A percentile compares a stretch with the other conserved stretches of the same genome.
These are phyloP conservation scores for Sphaeramia orbicularis DNA, from an alignment of 2,797 vertebrate species.

Conservation along the genomic window DNA sequence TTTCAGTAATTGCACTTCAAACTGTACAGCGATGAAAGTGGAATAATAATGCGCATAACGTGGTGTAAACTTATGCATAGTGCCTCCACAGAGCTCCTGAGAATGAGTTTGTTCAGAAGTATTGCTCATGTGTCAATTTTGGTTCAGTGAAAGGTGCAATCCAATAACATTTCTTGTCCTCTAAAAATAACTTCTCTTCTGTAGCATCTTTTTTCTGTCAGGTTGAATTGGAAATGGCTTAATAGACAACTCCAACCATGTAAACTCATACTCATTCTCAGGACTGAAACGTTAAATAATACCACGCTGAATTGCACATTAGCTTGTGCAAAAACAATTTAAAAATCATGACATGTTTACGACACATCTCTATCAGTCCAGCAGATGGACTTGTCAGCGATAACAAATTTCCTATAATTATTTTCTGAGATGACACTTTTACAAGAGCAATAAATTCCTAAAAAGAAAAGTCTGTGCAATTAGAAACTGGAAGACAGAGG, in stretches of 20 bases:
- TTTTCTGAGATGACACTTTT: constrained; percentile 14
- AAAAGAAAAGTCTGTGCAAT: not conserved
- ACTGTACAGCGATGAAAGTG: constrained; percentile 17
- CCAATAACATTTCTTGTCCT: not conserved
- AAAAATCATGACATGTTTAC: not conserved
- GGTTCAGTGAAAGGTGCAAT: constrained; percentile 10
- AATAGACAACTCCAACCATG: constrained; percentile 3
- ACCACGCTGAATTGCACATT: not conserved
- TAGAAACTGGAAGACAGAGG: constrained; percentile 9
- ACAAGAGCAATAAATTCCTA: constrained; percentile 9
- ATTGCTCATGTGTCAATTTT: constrained; percentile 28
- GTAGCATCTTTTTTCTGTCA: not conserved
- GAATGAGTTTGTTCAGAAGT: constrained; percentile 33
- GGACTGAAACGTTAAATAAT: constrained; percentile 10
- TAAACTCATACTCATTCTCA: constrained; percentile 15
- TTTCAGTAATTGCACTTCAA: constrained; percentile 24
- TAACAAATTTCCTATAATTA: not conserved
- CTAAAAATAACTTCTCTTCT: constrained; percentile 16
- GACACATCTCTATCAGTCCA: constrained; percentile 17
- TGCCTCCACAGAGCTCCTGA: constrained; percentile 10
- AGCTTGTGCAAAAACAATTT: constrained; percentile 1
- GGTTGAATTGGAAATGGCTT: constrained; percentile 1
- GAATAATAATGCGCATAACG: constrained; percentile 17
- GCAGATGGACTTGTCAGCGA: constrained; percentile 10
- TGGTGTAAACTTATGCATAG: constrained; percentile 12